These are phyloP conservation scores for Eulemur rubriventer DNA, from an alignment of 2,797 vertebrate genomes.

Conservation along the genomic window DNA sequence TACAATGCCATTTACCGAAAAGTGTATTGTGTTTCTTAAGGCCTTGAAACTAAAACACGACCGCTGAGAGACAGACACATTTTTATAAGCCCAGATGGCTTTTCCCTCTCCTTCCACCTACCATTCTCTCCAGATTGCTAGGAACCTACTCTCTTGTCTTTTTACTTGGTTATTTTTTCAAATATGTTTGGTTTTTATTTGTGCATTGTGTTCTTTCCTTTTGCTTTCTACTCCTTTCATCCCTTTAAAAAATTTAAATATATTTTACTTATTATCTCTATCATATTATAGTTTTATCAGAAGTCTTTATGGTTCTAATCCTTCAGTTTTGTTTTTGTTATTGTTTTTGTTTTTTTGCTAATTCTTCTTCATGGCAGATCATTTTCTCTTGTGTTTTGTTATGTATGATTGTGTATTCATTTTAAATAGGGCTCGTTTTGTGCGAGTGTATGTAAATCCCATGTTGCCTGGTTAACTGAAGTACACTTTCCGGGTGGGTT, in stretches of 20 bases:
- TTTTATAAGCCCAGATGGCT: neutral
- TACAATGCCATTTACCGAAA: neutral
- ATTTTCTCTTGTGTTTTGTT: neutral
- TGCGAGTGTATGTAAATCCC: neutral
- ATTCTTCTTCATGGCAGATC: neutral
- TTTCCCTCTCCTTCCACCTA: neutral
- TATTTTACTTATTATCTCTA: neutral
- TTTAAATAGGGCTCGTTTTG: neutral
- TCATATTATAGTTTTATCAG: neutral
- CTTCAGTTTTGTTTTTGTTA: neutral
- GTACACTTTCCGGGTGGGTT: neutral
- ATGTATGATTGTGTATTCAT: neutral
- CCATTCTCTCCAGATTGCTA: neutral
- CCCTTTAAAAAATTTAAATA: constrained; percentile 3
- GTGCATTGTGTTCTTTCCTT: neutral
- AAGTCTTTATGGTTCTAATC: neutral
- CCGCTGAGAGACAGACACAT: neutral
- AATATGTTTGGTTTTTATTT: neutral
- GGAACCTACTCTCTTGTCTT: neutral
- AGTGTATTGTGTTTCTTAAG: neutral
- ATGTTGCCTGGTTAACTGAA: neutral
- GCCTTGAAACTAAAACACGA: neutral
- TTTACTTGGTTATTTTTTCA: neutral
- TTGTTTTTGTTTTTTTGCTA: neutral
- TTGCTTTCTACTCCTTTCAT: neutral